These are phyloP conservation scores for Galaxias olidus DNA, from an alignment of 2,797 vertebrate species.

Conservation along the genomic window DNA sequence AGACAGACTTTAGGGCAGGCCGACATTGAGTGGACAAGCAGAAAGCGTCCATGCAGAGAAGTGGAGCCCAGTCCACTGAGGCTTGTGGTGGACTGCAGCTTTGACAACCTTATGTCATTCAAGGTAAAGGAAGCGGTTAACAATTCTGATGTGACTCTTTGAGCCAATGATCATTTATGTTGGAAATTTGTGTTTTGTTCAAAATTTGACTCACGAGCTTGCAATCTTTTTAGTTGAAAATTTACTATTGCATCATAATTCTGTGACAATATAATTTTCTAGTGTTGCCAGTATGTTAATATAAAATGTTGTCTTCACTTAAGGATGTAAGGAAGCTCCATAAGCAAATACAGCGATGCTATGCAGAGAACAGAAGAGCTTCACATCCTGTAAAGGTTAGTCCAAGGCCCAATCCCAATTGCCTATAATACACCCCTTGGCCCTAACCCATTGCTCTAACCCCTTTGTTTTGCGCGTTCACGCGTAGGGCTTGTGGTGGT, in stretches of 20 bases:
- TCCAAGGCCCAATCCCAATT: neutral
- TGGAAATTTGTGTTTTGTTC: too few relatives aligned
- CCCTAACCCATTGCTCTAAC: neutral
- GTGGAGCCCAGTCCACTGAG: conserved; percentile 78
- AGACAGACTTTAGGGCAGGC: conserved; percentile 73
- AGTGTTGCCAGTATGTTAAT: neutral
- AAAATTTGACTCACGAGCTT: too few relatives aligned
- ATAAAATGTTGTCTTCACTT: conserved; percentile 39
- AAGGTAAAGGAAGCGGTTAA: conserved; percentile 75
- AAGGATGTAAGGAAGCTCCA: conserved; percentile 96
- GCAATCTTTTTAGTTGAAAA: too few relatives aligned
- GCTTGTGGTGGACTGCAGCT: conserved; percentile 93
- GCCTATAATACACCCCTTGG: neutral
- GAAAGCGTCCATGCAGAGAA: conserved; percentile 80
- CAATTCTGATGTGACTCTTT: too few relatives aligned
- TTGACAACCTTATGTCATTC: conserved; percentile 88
- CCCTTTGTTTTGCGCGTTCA: neutral
- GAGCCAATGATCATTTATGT: too few relatives aligned
- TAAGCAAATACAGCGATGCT: conserved; percentile 97
- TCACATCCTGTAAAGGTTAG: conserved; percentile 87
- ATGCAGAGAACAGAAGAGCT: conserved; percentile 91
- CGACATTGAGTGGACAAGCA: conserved; percentile 51
- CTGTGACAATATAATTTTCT: neutral
- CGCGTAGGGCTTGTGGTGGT: too few relatives aligned
- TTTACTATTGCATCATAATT: too few relatives aligned